Evolutionary conservation across 2,797 vertebrate species (phyloP), one percentile per base, ranked within the genome.

Genomic region (Halcyon leucocephala): DNA sequence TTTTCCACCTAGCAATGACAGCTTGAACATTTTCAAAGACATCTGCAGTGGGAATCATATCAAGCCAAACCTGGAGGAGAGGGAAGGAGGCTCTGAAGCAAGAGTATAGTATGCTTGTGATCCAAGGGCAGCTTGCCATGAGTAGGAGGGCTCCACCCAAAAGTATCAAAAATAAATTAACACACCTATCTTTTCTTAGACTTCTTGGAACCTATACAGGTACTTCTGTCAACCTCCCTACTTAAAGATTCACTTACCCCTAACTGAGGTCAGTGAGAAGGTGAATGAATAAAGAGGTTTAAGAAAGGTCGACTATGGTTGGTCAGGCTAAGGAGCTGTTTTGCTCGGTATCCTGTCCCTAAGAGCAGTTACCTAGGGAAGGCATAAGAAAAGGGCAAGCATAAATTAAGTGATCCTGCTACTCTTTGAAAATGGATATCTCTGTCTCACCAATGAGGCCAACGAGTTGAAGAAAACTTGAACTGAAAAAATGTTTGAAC

Each of bases 131-230:
- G 49, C 41, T 79, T 95, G 96, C 95, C 94, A 96, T 24, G 96
- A 96, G 93, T 95, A 76, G 94, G 95, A 96, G 91, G 94, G 83
- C 94, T 95, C 96, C 96, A 93, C 96, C 94, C 94, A 52, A 13
- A 85, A 82, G 57, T 71, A 97, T 96, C 65, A 97, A 95, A 97
- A 96, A 95, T 94, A 97, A 94, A 95, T 95, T 94, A 97, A 95
- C 94, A 89, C 91, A 92, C 93, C 92, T 95, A 72, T 85, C 93
- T 92, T 95, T 95, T 89, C 88, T 95, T 95, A 95, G 94, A 93
- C 86, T 93, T 94, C 97, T 93, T 97, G 94, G 94, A 97, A 94
- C 61, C 83, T 82, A 48, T 69, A 51, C 92, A 96, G 90, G 49
- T 94, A 37, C 37, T 81, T 93, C 69, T 82, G 74, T 66, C 17